Base-by-base conservation (phyloP, 1,140 invertebrate species). In the Euwallacea similis region DNA sequence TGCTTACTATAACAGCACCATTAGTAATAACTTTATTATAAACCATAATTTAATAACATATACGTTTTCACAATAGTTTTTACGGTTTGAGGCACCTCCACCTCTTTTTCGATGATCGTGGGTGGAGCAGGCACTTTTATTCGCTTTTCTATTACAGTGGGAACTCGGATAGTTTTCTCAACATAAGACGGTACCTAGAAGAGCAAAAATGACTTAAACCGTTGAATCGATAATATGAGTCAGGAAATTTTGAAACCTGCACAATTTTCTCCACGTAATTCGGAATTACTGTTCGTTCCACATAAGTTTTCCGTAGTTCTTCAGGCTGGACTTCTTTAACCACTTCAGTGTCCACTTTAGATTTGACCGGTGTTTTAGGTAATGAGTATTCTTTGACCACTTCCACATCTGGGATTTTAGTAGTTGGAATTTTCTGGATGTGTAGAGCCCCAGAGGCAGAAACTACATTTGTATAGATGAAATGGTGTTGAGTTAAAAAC, bases 241-340 rank as follows among this genome's bases (percentile, higher is more conserved):
- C 1, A 50, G 13, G 9, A 50, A 13, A 10, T 11, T 50, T 56
- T 13, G 21, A 56, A 56, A 56, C 68, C 63, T 71, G 70, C 42
- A 71, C 66, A n/a, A 69, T 80, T 67, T 80, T 80, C 59, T 79
- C 78, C 13, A 78, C 76, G 60, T 79, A 80, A 42, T 79, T 75
- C 8, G 78, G 78, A 54, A 80, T 78, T 6, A 80, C 76, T 8
- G 78, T 79, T 61, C 77, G 71, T 73, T 80, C 76, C 13, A 79
- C 74, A 13, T 77, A 75, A 21, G 79, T 79, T 53, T 61, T 61
- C 7, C 8, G n/a, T 6, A 58, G 6, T 1, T 33, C 21, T 42
- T 61, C 7, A 10, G 44, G 46, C 7, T 47, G 44, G 7, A 41
- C n/a, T 66, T 66, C 42, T 65, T 71, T 63, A 6, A 15, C 60